These are phyloP conservation scores for Microvelia longipes DNA, from an alignment of 1,140 invertebrate genomes.

Conservation along the genomic window DNA sequence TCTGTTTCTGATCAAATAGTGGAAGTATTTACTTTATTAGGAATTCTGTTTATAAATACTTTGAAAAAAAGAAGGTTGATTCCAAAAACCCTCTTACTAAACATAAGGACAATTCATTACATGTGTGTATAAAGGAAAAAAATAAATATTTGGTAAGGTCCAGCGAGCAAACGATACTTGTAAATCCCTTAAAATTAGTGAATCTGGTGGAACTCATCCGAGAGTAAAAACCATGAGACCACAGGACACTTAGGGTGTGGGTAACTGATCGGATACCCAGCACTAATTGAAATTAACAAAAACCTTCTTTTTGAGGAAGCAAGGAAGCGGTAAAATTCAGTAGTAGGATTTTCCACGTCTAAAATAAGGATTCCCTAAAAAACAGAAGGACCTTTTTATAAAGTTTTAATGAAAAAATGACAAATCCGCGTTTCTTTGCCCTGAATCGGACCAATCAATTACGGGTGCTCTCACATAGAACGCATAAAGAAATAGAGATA, in stretches of 20 bases:
- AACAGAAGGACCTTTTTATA: background rate
- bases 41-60: no score
- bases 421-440: background rate
- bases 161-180: no score
- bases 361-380: background rate
- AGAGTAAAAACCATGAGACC: background rate
- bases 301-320: background rate
- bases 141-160: no score
- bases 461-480: background rate
- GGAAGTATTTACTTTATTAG: background rate
- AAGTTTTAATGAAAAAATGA: background rate
- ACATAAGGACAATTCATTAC: no score
- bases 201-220: background rate
- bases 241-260: no score
- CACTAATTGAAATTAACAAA: background rate
- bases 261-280: background rate
- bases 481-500: background rate
- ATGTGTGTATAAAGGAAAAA: no score
- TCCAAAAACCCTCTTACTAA: no score
- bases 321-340: background rate
- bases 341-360: background rate
- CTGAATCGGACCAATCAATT: background rate
- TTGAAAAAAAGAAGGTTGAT: no score
- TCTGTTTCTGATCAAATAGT: background rate
- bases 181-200: background rate